Evolutionary conservation across 1,140 invertebrate species (phyloP), one percentile per base, ranked within the genome.

Genomic region (Yoshiicerus persimilis): DNA sequence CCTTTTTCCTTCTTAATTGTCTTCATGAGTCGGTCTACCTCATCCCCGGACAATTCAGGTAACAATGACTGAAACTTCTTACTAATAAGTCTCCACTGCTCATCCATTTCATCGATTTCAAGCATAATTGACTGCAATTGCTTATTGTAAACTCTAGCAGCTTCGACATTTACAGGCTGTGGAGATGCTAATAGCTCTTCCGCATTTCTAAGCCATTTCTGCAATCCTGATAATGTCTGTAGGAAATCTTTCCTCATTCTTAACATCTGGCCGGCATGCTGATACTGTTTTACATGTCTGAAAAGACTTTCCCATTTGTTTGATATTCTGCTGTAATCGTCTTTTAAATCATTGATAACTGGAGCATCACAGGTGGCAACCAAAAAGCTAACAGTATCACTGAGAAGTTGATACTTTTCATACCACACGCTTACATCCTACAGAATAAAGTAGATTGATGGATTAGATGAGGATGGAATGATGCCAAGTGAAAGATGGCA

Each of bases 21-120:
- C 56, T 95, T 95, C 96, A 98, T 97, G 95, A 98, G 97, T 80
- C 94, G 94, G 89, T 98, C 97, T 3, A 99, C 97, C 91, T 98
- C 96, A 47, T 98, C 96, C 27, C 96, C 94, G 0, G 96, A 95
- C n/a, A 98, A 93, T 92, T 98, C 97, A 90, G 96, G 96, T 23
- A 98, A 97, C 1, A 98, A 94, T 8, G 94, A 94, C 92, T 99
- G 98, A 92, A 98, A 98, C 80, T 96, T 97, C 92, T 97, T 96
- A 91, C 96, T 97, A 41, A 97, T 95, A 77, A 94, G 95, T 92
- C 98, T 98, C 92, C 98, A 98, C 0, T 98, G 92, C 88, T 96
- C 96, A 92, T 99, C 97, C 89, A 97, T 96, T 70, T 95, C 95
- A 91, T 97, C 96, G 1, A 98, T 95, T 93, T 98, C 96, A 30